Base-by-base conservation (phyloP, 2,113 vertebrate species). In the Notarius lentiginosus region DNA sequence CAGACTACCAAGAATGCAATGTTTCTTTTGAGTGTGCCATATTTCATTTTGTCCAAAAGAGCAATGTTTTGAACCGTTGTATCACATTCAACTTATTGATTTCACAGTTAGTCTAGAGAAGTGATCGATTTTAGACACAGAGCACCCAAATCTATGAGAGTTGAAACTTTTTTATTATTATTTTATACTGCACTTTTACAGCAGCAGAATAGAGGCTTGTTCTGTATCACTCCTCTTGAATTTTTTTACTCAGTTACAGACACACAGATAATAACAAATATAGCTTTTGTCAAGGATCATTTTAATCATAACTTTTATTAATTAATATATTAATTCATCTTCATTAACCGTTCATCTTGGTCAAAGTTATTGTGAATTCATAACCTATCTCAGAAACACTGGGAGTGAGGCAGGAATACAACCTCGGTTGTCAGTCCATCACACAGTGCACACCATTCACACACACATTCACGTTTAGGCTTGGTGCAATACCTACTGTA, bases 31-130 rank as follows among this genome's bases (percentile, higher is more conserved):
- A 79, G 47, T 34, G 27, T 63, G 24, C 84, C 22, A 85, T 68
- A 77, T 88, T 81, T 90, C 65, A 82, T 90, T 84, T 88, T 89
- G 49, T 86, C 84, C 60, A 84, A 68, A 84, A 77, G 87, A 87
- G 86, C 83, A 85, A 53, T 53, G 34, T 5, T 63, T 79, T 79
- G 79, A 22, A 51, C 34, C 53, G 41, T 55, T 68, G 20, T 58
- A 34, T 17, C 61, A 77, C 82, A 79, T 66, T 87, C 63, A 85
- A 24, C 84, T 55, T 55, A 66, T 86, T 11, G 14, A 65, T 79
- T 86, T 86, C 63, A 86, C 61, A 79, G 60, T 66, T 66, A 53
- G 20, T 66, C 22, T 73, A 34, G 1, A 17, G 14, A 51, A 60
- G 34, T 61, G 11, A 80, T 80, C 22, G 47, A 66, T 79, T 53